Conservation (phyloP, 2,797 vertebrate species). For the Crenuchus spilurus region DNA sequence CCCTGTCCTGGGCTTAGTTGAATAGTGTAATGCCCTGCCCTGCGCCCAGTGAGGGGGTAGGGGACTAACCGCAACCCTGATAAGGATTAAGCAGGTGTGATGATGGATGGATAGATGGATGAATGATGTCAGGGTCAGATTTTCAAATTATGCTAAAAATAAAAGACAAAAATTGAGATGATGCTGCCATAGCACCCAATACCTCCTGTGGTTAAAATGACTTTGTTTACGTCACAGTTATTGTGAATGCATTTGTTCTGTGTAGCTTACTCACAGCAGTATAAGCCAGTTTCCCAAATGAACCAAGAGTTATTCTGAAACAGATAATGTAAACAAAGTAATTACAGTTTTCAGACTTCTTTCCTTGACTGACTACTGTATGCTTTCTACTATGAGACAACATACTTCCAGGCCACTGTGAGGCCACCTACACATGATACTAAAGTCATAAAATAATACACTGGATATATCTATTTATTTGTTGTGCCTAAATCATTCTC, state of each 20-base stretch:
- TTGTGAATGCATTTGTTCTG: not conserved
- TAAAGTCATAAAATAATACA: not conserved
- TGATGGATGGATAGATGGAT: too few relatives aligned
- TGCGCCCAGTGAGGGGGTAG: too few relatives aligned
- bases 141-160: too few relatives aligned
- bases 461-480: not conserved
- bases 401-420: not conserved
- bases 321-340: slow-evolving; percentile 5
- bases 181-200: not conserved
- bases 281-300: not conserved
- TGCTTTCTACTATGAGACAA: not conserved
- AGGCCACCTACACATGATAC: not conserved
- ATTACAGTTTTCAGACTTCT: not conserved
- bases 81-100: too few relatives aligned
- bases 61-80: too few relatives aligned
- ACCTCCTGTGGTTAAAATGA: not conserved
- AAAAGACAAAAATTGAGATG: too few relatives aligned
- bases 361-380: not conserved
- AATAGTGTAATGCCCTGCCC: too few relatives aligned
- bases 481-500: not conserved
- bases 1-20: too few relatives aligned
- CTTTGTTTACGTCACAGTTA: slow-evolving; percentile 6
- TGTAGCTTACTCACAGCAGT: not conserved
- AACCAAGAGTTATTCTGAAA: not conserved
- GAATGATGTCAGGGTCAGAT: too few relatives aligned